Percentiles rank a stretch among this genome's conserved stretches.
Conservation (phyloP, 2,888 invertebrate species). For the Psococerastis gibbosa region DNA sequence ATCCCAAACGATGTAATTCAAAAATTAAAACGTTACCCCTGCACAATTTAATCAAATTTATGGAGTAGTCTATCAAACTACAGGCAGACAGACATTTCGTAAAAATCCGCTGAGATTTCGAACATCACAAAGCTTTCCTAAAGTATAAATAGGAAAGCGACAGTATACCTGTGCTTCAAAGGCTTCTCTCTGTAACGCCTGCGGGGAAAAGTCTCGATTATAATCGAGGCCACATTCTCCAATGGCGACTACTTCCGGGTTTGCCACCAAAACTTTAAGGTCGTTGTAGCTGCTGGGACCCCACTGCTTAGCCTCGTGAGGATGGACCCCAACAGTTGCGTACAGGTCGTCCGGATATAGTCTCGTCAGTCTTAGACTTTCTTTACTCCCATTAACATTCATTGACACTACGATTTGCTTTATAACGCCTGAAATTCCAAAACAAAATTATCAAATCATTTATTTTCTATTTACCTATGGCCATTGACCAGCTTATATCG, state of each 20-base stretch:
- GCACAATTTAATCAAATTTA: no score
- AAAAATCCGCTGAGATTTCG: no score
- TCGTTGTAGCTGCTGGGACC: constrained; percentile 35
- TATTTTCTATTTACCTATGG: background rate
- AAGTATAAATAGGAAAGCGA: no score
- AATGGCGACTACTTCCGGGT: constrained; percentile 79
- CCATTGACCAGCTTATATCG: background rate
- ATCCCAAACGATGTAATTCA: no score
- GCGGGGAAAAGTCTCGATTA: constrained; percentile 84
- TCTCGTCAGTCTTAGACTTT: constrained; percentile 70
- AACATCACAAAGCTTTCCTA: no score
- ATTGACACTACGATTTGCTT: constrained; percentile 89
- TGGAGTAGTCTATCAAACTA: no score
- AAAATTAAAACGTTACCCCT: no score
- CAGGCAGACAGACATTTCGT: no score
- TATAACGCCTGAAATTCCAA: constrained; percentile 56
- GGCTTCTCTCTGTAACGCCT: constrained; percentile 63
- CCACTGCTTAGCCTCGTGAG: constrained; percentile 89
- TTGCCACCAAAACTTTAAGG: constrained; percentile 50
- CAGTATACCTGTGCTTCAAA: constrained; percentile 77
- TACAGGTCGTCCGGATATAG: constrained; percentile 81
- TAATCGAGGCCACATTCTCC: constrained; percentile 92
- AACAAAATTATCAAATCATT: constrained; percentile 8
- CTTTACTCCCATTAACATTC: constrained; percentile 74
- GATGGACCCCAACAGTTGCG: constrained; percentile 83